Conservation (phyloP, 2,113 vertebrate species). For the Microtus pennsylvanicus region DNA sequence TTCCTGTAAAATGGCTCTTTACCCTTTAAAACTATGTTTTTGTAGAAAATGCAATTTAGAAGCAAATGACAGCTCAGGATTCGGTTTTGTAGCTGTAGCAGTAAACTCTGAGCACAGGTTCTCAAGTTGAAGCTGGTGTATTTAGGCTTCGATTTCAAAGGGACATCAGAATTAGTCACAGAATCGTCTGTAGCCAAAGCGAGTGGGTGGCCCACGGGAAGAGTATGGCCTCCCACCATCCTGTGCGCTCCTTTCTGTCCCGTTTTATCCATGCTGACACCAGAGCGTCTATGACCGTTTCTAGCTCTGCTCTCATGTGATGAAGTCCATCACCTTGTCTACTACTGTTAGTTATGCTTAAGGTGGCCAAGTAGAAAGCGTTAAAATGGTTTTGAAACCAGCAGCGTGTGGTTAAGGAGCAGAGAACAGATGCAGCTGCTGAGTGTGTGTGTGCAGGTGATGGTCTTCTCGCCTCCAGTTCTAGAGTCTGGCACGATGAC, state of each 20-base stretch:
- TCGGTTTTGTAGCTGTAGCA: constrained; percentile 42
- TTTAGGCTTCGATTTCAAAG: constrained; percentile 63
- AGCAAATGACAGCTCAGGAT: constrained; percentile 51
- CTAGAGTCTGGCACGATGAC: neutral
- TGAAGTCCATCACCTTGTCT: neutral
- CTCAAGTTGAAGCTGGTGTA: constrained; percentile 51
- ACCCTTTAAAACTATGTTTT: neutral
- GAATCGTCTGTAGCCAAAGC: constrained; percentile 2
- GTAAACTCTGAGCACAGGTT: neutral
- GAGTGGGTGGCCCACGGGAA: neutral
- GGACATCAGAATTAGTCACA: constrained; percentile 25
- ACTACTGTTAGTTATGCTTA: constrained; percentile 45
- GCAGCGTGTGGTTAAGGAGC: neutral
- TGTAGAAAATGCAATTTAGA: constrained; percentile 60
- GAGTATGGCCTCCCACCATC: neutral
- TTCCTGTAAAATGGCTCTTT: neutral
- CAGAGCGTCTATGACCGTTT: neutral
- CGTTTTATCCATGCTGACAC: neutral
- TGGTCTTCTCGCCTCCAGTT: neutral
- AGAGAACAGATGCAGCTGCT: neutral
- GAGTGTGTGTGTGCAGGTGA: neutral
- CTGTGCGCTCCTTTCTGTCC: neutral
- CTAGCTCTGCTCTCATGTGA: constrained; percentile 8
- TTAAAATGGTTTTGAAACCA: constrained; percentile 29
- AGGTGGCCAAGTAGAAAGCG: constrained; percentile 7